Evolutionary conservation across 2,113 vertebrate species (phyloP), one percentile per base, ranked within the genome.

Genomic region (Australoheros scitulus): DNA sequence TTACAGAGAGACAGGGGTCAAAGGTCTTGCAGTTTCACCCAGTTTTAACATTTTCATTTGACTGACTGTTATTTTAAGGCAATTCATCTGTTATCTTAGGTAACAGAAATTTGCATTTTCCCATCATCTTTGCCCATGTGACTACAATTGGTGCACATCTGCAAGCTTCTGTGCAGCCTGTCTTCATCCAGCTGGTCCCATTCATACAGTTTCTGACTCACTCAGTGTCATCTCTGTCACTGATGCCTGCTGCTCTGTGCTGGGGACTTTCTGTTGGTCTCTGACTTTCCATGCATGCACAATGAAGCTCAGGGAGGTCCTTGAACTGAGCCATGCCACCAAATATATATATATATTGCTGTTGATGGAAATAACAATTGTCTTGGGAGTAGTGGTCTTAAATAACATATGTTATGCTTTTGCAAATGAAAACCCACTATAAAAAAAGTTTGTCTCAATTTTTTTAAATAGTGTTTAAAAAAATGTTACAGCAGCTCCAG

Each of bases 51-150:
- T 50, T 70, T 70, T 50, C 3, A 20, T 29, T 0, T 70, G 41
- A 50, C 65, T 70, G 50, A 52, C 7, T 15, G 17, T 52, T 52
- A 52, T 18, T 52, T 52, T 18, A 20, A 20, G 6, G 5, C 43
- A 32, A 2, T 1, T 24, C 6, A 4, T 70, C 47, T 0, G 24
- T 70, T 0, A 11, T 29, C 10, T 43, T 70, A 18, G 5, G 0
- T 20, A 70, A 50, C 24, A 50, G 64, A 11, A 52, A 41, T 50
- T 13, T 68, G 64, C 24, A 13, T 52, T 68, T 17, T 50, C 5
- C 64, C 64, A 47, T 29, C 22, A 36, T 61, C 11, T 63, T 63
- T 61, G 32, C 9, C 60, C 10, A 18, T 36, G 6, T 61, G 18
- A 61, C 11, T 7, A 34, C 47, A 50, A 2, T 6, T 50, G 47